Conservation (phyloP, 2,113 vertebrate genomes). For the Paradoxurus hermaphroditus region DNA sequence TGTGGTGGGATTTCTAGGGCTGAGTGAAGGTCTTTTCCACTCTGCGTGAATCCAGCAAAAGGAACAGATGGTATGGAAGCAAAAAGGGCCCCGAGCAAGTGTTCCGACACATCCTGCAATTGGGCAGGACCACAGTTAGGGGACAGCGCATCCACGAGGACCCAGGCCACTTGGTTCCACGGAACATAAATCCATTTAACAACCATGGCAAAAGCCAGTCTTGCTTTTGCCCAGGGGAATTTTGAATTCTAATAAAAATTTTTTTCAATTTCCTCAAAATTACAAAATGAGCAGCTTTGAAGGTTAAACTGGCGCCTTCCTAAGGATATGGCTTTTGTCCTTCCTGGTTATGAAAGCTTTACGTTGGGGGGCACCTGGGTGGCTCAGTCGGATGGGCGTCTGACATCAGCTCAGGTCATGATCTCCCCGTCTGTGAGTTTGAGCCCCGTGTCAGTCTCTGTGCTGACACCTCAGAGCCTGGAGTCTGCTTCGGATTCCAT, state of each 20-base stretch:
- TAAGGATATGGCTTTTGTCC: background rate
- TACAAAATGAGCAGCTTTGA: background rate
- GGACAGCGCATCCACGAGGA: background rate
- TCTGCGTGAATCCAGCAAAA: background rate
- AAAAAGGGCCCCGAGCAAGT: background rate
- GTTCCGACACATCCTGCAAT: accelerated
- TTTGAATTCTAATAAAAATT: background rate
- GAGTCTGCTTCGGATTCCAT: too few species aligned
- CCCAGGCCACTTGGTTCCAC: background rate
- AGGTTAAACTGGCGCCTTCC: background rate
- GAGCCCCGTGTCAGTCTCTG: too few species aligned
- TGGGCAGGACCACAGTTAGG: background rate
- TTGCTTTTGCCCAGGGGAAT: background rate
- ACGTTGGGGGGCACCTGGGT: too few species aligned
- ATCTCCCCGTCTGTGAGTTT: too few species aligned
- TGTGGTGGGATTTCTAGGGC: background rate
- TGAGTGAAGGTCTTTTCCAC: background rate
- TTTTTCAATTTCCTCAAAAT: background rate
- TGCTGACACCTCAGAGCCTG: too few species aligned
- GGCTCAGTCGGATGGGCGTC: too few species aligned
- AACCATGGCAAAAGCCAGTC: background rate
- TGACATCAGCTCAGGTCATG: too few species aligned
- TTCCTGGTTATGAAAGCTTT: background rate
- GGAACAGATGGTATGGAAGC: accelerated
- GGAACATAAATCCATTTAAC: background rate